Evolutionary conservation across 2,113 vertebrate genomes (phyloP).

Genomic region (Rhynchopsitta pachyrhyncha): DNA sequence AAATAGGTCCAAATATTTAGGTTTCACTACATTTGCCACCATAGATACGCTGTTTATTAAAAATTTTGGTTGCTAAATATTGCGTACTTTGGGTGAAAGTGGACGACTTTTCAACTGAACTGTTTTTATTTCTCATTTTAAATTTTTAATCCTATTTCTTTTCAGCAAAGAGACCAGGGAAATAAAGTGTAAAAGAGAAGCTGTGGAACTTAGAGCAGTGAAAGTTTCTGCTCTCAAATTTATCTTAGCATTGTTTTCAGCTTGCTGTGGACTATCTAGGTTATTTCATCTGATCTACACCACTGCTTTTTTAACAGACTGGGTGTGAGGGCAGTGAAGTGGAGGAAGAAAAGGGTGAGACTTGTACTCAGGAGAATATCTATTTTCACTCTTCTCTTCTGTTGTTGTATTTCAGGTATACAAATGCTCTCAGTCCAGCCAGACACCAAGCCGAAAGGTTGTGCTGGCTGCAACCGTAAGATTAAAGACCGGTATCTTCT

Average conservation of each 20-base stretch:
- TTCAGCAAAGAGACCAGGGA: background rate
- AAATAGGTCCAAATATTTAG: background rate
- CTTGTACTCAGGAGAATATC: background rate
- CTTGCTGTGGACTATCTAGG: background rate
- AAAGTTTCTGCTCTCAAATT: slow-evolving; percentile 8
- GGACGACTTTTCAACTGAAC: background rate
- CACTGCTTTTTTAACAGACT: background rate
- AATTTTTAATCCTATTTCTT: background rate
- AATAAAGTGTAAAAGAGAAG: background rate
- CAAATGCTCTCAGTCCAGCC: slow-evolving; percentile 99
- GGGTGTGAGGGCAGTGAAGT: background rate
- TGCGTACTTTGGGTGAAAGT: background rate
- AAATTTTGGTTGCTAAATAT: background rate
- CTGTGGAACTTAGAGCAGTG: background rate
- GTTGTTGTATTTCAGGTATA: slow-evolving; percentile 81
- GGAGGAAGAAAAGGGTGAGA: background rate
- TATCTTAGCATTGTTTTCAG: slow-evolving; percentile 11
- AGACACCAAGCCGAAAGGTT: slow-evolving; percentile 99
- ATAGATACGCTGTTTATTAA: background rate
- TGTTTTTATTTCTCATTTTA: background rate
- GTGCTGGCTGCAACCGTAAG: slow-evolving; percentile 99
- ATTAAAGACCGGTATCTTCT: slow-evolving; percentile 98
- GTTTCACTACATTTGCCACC: background rate
- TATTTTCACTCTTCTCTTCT: background rate
- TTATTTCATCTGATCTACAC: background rate